Evolutionary conservation across 2,888 invertebrate species (phyloP), one percentile per base, ranked within the genome.

Genomic region (Agrochola lychnidis): DNA sequence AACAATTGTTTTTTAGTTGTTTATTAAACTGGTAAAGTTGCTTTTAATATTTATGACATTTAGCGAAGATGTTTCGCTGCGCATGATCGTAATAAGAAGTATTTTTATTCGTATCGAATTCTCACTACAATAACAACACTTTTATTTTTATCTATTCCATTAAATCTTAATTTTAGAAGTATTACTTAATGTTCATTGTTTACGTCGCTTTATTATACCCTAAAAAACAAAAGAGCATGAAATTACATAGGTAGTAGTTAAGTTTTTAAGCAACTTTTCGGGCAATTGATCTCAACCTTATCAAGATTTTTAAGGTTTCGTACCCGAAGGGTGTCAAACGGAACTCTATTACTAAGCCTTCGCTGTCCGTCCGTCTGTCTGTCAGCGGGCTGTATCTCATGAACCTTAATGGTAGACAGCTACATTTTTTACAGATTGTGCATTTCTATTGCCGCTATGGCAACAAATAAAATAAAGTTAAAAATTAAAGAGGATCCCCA

Each of bases 221-320:
- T 64, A 64, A 7, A 64, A 59, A 69, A 76, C 30, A 73, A 70
- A 70, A 73, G 6, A 81, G 40, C 62, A 57, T 73, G 42, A 73
- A 51, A 36, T 64, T 56, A 70, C 62, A 63, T 67, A 51, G 9
- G 19, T 22, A 30, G 6, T 0, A 45, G 16, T n/a, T 14, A 6
- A 51, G 22, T 68, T 63, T 56, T n/a, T 45, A 51, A 4, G 36
- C 5, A 62, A 76, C 36, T 42, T 57, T 76, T 68, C 19, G 5
- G 16, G 61, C 19, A 77, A 71, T 71, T 61, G n/a, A 62, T 68
- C 42, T 74, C 16, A n/a, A 53, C 14, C 22, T 79, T 74, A 74
- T 76, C 73, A 64, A 66, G 25, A 64, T 72, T 57, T 66, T 51
- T 51, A 22, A 19, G 51, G 9, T 51, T 51, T 22, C 9, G 3